Base-by-base conservation (phyloP, 2,797 vertebrate genomes). In the Notolabrus celidotus region DNA sequence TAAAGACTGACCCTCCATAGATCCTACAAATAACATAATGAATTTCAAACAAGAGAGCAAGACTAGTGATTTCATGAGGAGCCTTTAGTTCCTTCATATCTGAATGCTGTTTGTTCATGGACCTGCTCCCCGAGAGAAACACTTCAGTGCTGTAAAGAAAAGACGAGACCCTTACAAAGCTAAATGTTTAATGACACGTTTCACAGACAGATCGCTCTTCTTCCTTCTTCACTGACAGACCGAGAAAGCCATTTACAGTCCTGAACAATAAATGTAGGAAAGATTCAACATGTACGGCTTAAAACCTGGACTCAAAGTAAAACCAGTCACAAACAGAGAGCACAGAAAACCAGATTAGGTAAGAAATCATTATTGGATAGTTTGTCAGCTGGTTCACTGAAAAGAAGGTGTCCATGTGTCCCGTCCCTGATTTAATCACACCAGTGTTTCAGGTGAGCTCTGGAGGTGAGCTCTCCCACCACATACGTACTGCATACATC, bases 131-230 rank as follows among this genome's bases (percentile, higher is more conserved):
- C 11, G 4, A 9, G 33, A 34, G 33, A 34, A 34, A 11, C 11
- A 34, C 6, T 27, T 9, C 33, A 3, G 33, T 34, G 7, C 33
- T 36, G 10, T 36, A 36, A 11, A 14, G 12, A 23, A 79, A 80
- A 71, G 42, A 84, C 0, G 39, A 80, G 47, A 58, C 7, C 25
- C 53, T 5, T 92, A 92, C 74, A 94, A 94, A 94, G 92, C 81
- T 89, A 90, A 74, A 88, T 86, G 84, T 94, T 94, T 94, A 94
- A 90, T 94, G 84, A 72, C 47, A 65, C 72, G 79, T 81, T 86
- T 87, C 74, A 90, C 85, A 87, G 68, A 89, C 79, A 84, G 33
- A 62, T 47, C 34, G 68, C 29, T 84, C 74, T 67, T 67, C 33
- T 62, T n/a, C 84, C 62, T 9, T 80, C 52, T 66, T 54, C 27